phyloP scores from a whole-genome alignment of 2,797 vertebrate genomes.

The Rachycentron canadum region DNA sequence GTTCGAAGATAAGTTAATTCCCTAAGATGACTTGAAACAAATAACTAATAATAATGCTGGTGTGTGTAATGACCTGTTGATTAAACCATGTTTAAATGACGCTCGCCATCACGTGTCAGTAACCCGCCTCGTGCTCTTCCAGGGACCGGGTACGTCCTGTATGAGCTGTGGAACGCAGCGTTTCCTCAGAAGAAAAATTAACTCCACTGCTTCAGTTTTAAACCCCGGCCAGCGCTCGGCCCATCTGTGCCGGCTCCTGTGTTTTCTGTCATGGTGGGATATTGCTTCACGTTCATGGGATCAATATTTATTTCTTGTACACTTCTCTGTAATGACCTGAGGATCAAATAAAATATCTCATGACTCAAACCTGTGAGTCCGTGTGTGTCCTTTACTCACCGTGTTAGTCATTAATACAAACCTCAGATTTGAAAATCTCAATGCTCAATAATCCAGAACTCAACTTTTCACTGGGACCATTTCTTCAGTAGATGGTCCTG shows the following conservation, averaged over 20 bases:
- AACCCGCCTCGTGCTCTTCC: slow-evolving; percentile 9
- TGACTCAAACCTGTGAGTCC: slow-evolving; percentile 33
- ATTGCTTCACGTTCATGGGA: slow-evolving; percentile 84
- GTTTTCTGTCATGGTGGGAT: slow-evolving; percentile 71
- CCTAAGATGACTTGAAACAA: too few relatives aligned
- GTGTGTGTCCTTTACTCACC: not conserved
- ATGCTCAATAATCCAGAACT: not conserved
- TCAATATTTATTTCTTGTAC: slow-evolving; percentile 88
- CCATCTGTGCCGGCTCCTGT: slow-evolving; percentile 65
- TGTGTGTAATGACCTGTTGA: too few relatives aligned
- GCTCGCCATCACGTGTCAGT: fast-evolving
- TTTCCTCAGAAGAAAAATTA: slow-evolving; percentile 89
- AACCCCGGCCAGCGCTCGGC: slow-evolving; percentile 57
- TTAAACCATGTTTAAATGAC: too few relatives aligned
- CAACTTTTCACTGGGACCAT: not conserved
- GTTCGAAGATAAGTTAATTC: too few relatives aligned
- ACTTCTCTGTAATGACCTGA: slow-evolving; percentile 75
- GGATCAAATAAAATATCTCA: slow-evolving; percentile 89
- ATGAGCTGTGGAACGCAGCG: slow-evolving; percentile 82
- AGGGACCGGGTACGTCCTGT: slow-evolving; percentile 88
- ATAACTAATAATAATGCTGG: too few relatives aligned
- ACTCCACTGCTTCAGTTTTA: slow-evolving; percentile 52
- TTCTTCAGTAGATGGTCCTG: not conserved
- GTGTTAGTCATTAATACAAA: too few relatives aligned
- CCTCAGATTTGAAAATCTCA: too few relatives aligned